phyloP scores from a whole-genome alignment of 2,797 vertebrate genomes.

The Falco biarmicus region DNA sequence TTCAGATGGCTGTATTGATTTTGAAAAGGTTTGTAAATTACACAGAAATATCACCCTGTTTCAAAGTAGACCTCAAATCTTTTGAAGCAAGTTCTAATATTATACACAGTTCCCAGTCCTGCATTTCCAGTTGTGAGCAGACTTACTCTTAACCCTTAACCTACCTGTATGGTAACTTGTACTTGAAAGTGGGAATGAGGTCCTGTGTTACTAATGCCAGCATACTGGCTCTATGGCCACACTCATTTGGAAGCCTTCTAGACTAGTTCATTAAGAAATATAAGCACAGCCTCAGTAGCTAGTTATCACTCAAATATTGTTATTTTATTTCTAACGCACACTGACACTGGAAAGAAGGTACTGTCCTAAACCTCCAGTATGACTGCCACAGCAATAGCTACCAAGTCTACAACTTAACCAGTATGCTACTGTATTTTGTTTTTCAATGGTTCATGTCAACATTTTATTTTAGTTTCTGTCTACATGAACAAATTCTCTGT shows the following conservation, averaged over 20 bases:
- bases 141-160: not conserved
- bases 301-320: not conserved
- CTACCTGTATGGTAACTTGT: too few species aligned
- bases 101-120: not conserved
- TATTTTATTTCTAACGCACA: not conserved
- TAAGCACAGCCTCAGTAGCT: not conserved
- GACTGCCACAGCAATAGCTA: not conserved
- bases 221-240: not conserved
- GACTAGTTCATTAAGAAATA: not conserved
- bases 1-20: slow-evolving; percentile 71
- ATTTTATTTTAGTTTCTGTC: not conserved
- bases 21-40: slow-evolving; percentile 67
- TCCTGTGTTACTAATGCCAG: not conserved
- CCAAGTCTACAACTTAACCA: not conserved
- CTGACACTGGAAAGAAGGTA: not conserved
- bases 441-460: not conserved
- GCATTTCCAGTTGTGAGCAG: not conserved
- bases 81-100: slow-evolving; percentile 50
- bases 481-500: not conserved
- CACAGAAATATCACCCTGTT: slow-evolving; percentile 38
- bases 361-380: not conserved
- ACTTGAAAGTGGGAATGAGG: not conserved
- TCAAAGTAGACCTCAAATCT: slow-evolving; percentile 44
- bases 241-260: not conserved
- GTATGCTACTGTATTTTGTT: not conserved